Evolutionary conservation across 1,140 invertebrate species (phyloP).

Genomic region (Eumeta japonica): DNA sequence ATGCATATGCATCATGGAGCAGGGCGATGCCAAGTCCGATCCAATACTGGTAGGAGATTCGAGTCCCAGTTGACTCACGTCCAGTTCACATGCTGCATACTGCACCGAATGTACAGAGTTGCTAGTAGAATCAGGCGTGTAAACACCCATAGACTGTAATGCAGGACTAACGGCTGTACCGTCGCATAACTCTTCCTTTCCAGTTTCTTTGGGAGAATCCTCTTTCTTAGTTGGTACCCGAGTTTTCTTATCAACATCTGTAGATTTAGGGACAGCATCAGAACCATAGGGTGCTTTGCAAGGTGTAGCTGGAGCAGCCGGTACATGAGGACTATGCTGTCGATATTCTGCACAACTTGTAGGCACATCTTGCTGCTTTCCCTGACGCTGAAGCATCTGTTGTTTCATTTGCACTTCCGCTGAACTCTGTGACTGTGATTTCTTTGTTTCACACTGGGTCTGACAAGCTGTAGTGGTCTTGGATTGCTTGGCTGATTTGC

Average conservation of each 20-base stretch:
- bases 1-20: slow-evolving; percentile 66
- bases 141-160: slow-evolving; percentile 76
- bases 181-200: slow-evolving; percentile 56
- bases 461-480: slow-evolving; percentile 52
- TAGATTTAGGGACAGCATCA: slow-evolving; percentile 36
- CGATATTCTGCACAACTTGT: slow-evolving; percentile 40
- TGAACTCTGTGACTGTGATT: slow-evolving; percentile 27
- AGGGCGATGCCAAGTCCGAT: slow-evolving; percentile 78
- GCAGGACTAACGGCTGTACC: slow-evolving; percentile 63
- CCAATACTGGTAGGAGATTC: slow-evolving; percentile 86
- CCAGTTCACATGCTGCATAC: slow-evolving; percentile 77
- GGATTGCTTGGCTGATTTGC: slow-evolving; percentile 48
- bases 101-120: slow-evolving; percentile 82
- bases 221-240: slow-evolving; percentile 60
- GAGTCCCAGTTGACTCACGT: slow-evolving; percentile 78
- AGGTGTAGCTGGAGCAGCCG: slow-evolving; percentile 41
- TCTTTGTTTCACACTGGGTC: slow-evolving; percentile 50
- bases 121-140: slow-evolving; percentile 80
- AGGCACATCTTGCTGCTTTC: slow-evolving; percentile 31
- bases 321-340: slow-evolving; percentile 38
- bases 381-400: slow-evolving; percentile 48
- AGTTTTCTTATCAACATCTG: slow-evolving; percentile 60
- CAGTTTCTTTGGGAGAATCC: slow-evolving; percentile 40
- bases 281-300: too few relatives aligned
- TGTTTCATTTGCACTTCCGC: slow-evolving; percentile 47